Evolutionary conservation across 23 tunicate genomes (phyloP).

Genomic region (Styela clava): DNA sequence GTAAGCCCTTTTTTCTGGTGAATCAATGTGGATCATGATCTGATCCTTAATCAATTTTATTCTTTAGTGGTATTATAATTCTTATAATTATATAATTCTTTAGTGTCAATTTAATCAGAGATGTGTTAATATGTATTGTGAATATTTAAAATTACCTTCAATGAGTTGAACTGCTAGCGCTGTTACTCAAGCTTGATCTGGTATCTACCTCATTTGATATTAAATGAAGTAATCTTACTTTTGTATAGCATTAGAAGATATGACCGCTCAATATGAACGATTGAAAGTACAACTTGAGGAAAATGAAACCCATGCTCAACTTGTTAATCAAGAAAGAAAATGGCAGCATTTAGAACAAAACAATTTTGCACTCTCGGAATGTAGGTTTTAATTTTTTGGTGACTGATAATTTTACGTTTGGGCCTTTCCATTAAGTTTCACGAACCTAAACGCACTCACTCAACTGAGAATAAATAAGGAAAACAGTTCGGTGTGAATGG

Average conservation of each 20-base stretch:
- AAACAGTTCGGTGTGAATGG: neutral
- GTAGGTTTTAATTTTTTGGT: constrained; percentile 2
- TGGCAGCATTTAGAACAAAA: constrained; percentile 91
- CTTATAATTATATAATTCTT: no score
- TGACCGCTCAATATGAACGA: constrained; percentile 40
- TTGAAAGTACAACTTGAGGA: constrained; percentile 51
- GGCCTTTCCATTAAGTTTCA: neutral
- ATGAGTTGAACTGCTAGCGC: no score
- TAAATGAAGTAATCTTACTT: no score
- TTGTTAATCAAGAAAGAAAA: constrained; percentile 60
- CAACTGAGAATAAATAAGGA: neutral
- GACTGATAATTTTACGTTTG: neutral
- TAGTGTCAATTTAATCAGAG: no score
- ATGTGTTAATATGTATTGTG: no score
- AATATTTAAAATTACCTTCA: no score
- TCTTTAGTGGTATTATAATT: no score
- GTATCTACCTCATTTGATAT: no score
- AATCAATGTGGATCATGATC: no score
- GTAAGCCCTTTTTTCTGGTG: no score
- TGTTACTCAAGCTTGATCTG: no score
- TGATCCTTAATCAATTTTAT: no score
- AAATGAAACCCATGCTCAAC: constrained; percentile 80
- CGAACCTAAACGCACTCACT: neutral
- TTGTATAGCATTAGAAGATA: constrained; percentile 20
- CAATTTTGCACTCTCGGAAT: constrained; percentile 77